A percentile compares a stretch with the other conserved stretches of the same genome.
phyloP scores from a whole-genome alignment of 2,888 invertebrate genomes.

The Epinotia brunnichana region DNA sequence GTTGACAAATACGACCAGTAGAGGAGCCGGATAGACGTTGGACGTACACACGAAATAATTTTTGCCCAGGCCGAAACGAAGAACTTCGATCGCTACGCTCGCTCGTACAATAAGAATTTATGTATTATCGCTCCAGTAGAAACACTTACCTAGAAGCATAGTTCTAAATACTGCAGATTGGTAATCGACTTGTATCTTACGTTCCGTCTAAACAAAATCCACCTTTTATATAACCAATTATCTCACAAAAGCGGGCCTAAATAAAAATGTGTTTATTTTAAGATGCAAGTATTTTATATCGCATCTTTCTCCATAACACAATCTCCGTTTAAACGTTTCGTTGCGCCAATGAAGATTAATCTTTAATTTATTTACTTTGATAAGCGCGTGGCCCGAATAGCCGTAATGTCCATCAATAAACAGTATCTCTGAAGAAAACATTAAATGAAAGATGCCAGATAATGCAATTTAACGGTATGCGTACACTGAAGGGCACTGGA shows the following conservation, averaged over 20 bases:
- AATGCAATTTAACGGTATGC: conserved; percentile 49
- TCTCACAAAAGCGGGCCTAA: neutral
- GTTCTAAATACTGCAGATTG: neutral
- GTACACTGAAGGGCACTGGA: conserved; percentile 4
- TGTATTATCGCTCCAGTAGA: no score
- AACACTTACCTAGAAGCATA: no score
- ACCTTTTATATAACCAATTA: neutral
- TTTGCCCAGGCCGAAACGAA: no score
- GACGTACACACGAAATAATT: no score
- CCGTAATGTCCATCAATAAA: conserved; percentile 41
- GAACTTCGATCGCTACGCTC: no score
- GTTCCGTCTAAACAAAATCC: neutral
- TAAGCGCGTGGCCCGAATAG: conserved; percentile 34
- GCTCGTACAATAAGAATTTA: no score
- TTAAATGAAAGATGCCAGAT: conserved; percentile 56
- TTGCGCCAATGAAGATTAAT: conserved; percentile 39
- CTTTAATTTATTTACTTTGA: conserved; percentile 39
- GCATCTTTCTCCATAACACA: conserved; percentile 17
- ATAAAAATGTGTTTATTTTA: conserved; percentile 16
- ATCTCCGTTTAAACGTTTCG: conserved; percentile 20
- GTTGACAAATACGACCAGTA: no score
- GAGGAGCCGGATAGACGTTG: no score
- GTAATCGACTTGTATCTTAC: neutral
- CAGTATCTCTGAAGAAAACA: conserved; percentile 56
- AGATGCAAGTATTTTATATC: conserved; percentile 12